These are phyloP conservation scores for Chaetogeoica ovagalla DNA, from an alignment of 2,888 invertebrate species.

Conservation along the genomic window DNA sequence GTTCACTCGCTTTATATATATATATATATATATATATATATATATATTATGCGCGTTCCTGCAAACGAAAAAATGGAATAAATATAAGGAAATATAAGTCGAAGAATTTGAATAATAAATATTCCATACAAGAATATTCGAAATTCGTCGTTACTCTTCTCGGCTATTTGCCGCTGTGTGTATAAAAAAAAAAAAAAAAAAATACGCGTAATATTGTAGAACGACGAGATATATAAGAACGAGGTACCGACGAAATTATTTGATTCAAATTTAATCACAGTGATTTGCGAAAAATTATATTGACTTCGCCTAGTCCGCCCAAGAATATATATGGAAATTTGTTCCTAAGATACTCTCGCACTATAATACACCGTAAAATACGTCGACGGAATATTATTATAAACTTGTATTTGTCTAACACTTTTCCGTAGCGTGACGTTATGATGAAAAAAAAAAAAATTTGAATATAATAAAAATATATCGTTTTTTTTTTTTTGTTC, in stretches of 20 bases:
- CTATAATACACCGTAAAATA: background rate
- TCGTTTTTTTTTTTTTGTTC: background rate
- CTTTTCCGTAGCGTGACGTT: background rate
- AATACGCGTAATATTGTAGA: background rate
- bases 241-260: background rate
- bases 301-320: background rate
- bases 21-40: background rate
- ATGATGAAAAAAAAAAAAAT: background rate
- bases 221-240: too few species aligned
- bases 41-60: too few species aligned
- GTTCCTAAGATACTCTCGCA: background rate
- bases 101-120: too few species aligned
- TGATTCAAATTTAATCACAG: slow-evolving; percentile 1
- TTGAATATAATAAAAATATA: background rate
- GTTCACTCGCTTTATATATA: background rate
- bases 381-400: background rate
- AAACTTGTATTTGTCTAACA: background rate
- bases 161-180: too few species aligned
- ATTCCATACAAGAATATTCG: too few species aligned
- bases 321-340: background rate
- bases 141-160: background rate
- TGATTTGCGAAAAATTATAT: background rate
- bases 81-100: too few species aligned
- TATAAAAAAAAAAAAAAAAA: too few species aligned
- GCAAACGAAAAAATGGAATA: too few species aligned